These are phyloP conservation scores for Julus scandinavius DNA, from an alignment of 2,888 invertebrate species.

Conservation along the genomic window DNA sequence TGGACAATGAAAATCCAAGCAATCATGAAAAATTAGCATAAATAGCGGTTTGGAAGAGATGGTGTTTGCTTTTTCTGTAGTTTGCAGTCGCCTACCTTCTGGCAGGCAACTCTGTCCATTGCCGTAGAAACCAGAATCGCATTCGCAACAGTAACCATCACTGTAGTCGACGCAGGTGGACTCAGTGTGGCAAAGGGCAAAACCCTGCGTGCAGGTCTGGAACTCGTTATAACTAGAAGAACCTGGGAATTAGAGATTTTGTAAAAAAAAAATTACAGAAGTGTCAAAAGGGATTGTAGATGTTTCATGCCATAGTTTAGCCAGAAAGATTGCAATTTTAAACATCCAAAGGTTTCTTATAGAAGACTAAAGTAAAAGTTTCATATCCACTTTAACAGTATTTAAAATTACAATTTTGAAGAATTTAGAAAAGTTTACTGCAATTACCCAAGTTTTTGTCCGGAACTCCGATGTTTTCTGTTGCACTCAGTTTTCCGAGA, in stretches of 20 bases:
- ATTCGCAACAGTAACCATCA: slow-evolving; percentile 89
- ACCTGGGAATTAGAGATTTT: background rate
- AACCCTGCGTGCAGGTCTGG: slow-evolving; percentile 66
- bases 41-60: no score
- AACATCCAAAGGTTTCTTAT: no score
- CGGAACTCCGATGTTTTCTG: slow-evolving; percentile 76
- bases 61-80: no score
- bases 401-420: no score
- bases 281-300: background rate
- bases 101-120: slow-evolving; percentile 88
- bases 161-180: slow-evolving; percentile 85
- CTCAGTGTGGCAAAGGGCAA: slow-evolving; percentile 81
- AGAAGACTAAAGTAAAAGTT: no score
- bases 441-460: slow-evolving; percentile 66
- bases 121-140: slow-evolving; percentile 83
- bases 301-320: no score
- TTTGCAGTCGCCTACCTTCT: background rate
- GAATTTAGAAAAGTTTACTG: no score
- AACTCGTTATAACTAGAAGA: slow-evolving; percentile 67
- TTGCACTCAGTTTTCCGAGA: slow-evolving; percentile 76
- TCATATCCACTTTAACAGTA: no score
- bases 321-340: slow-evolving; percentile 38
- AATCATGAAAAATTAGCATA: no score
- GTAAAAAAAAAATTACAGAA: background rate
- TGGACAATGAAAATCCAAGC: slow-evolving; percentile 63